These are phyloP conservation scores for Tethea ocularis DNA, from an alignment of 2,888 invertebrate genomes.

Conservation along the genomic window DNA sequence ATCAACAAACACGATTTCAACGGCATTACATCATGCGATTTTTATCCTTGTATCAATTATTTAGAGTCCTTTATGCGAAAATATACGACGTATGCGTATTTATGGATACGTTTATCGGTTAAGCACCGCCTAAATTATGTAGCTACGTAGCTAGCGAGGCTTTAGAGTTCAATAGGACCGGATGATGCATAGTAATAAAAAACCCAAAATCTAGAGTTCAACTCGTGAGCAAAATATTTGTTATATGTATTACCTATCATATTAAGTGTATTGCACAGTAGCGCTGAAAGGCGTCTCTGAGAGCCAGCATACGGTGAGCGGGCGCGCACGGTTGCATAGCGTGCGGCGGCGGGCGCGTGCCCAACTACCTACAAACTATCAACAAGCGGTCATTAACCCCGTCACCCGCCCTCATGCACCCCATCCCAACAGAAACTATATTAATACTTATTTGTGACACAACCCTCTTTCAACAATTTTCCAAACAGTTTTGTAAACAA, in stretches of 20 bases:
- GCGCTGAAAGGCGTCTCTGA: too few species aligned
- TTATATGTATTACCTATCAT: too few species aligned
- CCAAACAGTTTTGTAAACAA: not conserved
- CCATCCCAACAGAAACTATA: slow-evolving; percentile 40
- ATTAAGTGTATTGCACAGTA: too few species aligned
- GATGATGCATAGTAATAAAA: slow-evolving; percentile 38
- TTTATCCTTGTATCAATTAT: slow-evolving; percentile 43
- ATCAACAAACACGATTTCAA: slow-evolving; percentile 47
- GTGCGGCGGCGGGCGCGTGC: slow-evolving; percentile 32
- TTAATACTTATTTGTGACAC: not conserved
- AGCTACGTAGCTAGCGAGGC: slow-evolving; percentile 17
- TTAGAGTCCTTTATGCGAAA: slow-evolving; percentile 35
- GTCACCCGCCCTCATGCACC: slow-evolving; percentile 41
- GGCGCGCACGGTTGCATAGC: slow-evolving; percentile 14
- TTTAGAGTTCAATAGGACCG: slow-evolving; percentile 51
- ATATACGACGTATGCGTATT: slow-evolving; percentile 14
- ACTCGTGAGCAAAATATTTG: too few species aligned
- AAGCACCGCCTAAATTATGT: slow-evolving; percentile 7
- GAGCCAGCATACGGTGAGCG: slow-evolving; percentile 15
- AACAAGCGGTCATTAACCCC: slow-evolving; percentile 59
- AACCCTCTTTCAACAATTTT: slow-evolving; percentile 9
- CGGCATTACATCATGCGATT: slow-evolving; percentile 35
- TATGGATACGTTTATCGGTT: slow-evolving; percentile 18
- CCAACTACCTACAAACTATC: slow-evolving; percentile 38
- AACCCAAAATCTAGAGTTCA: slow-evolving; percentile 19